These are phyloP conservation scores for Drosophila tropicalis DNA, from an alignment of 1,140 invertebrate genomes.

Conservation along the genomic window DNA sequence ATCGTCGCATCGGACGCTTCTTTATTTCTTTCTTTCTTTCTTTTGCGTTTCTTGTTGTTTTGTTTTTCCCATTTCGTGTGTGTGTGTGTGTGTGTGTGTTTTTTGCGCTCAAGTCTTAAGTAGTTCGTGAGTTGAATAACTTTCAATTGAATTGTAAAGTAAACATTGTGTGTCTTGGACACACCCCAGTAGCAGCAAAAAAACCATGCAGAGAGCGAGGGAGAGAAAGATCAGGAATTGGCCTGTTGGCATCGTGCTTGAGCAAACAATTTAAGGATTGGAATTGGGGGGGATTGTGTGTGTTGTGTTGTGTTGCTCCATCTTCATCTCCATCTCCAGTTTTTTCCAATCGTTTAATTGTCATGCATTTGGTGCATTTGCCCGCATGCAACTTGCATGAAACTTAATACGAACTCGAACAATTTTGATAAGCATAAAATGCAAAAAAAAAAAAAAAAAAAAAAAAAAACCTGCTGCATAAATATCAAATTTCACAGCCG, in stretches of 20 bases:
- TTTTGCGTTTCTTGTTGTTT: slow-evolving; percentile 32
- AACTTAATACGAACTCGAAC: slow-evolving; percentile 73
- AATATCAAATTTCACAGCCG: slow-evolving; percentile 79
- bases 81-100: not conserved
- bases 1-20: slow-evolving; percentile 52
- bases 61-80: slow-evolving; percentile 7
- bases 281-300: slow-evolving; percentile 8
- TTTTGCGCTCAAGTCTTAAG: slow-evolving; percentile 66
- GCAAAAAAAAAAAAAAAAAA: slow-evolving; percentile 29
- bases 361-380: slow-evolving; percentile 76
- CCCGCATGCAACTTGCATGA: slow-evolving; percentile 71
- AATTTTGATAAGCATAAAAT: slow-evolving; percentile 81
- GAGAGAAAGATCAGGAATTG: slow-evolving; percentile 27
- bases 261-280: slow-evolving; percentile 77
- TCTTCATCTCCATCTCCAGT: not conserved
- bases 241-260: slow-evolving; percentile 57
- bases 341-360: slow-evolving; percentile 60
- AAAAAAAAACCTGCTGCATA: slow-evolving; percentile 68
- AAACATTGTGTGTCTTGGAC: slow-evolving; percentile 76
- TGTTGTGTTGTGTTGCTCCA: not conserved
- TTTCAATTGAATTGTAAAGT: slow-evolving; percentile 82
- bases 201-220: slow-evolving; percentile 8
- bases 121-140: slow-evolving; percentile 82
- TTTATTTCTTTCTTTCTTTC: slow-evolving; percentile 39
- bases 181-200: slow-evolving; percentile 60